Conservation (phyloP, 2,888 invertebrate genomes). For the Himalopsyche anomala region DNA sequence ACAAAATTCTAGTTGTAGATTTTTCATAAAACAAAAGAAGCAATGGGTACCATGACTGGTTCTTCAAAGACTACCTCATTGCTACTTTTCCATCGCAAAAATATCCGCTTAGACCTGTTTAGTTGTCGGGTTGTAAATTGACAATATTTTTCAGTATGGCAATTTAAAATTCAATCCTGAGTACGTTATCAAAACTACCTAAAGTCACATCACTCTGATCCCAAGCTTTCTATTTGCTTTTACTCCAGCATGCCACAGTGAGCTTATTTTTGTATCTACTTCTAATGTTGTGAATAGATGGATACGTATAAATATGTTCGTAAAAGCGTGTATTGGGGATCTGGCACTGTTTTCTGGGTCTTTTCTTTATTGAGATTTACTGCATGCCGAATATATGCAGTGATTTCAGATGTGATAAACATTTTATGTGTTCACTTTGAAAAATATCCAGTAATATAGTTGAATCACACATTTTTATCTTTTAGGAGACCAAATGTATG, state of each 20-base stretch:
- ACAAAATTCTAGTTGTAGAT: no score
- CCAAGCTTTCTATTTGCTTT: not conserved
- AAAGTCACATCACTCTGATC: not conserved
- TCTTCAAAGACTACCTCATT: no score
- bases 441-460: no score
- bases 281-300: not conserved
- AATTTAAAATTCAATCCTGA: no score
- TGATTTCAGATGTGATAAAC: not conserved
- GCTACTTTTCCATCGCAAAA: no score
- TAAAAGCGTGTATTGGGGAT: not conserved
- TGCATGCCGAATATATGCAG: not conserved
- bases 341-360: not conserved
- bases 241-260: not conserved
- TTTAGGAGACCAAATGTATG: no score
- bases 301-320: not conserved
- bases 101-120: no score
- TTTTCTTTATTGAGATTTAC: slow-evolving; percentile 38
- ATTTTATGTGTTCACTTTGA: not conserved
- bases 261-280: not conserved
- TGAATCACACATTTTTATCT: no score
- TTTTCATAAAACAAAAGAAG: no score
- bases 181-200: not conserved
- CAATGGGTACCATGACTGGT: no score
- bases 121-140: no score
- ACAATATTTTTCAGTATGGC: no score